Evolutionary conservation across 2,888 invertebrate genomes (phyloP).

Genomic region (Diplolepis rosae): DNA sequence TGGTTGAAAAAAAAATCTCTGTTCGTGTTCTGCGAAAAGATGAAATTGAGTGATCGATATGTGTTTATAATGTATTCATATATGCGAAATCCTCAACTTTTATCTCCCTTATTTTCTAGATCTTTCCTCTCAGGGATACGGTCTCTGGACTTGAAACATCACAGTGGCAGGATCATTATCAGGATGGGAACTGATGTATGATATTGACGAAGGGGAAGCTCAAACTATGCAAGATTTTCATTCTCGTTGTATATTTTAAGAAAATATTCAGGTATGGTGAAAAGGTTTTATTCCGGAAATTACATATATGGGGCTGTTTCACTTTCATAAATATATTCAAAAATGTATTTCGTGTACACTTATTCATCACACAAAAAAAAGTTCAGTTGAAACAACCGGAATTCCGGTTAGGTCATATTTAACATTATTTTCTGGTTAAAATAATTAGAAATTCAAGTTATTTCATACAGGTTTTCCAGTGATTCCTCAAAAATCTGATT

Average conservation of each 20-base stretch:
- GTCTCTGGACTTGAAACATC: background rate
- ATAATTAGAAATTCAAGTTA: too few species aligned
- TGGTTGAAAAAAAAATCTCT: background rate
- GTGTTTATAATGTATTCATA: constrained; percentile 16
- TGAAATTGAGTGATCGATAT: constrained; percentile 20
- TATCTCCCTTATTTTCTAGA: constrained; percentile 7
- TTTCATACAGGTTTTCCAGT: too few species aligned
- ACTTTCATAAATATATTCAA: too few species aligned
- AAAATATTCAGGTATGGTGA: background rate
- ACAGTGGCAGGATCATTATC: background rate
- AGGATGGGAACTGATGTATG: constrained; percentile 17
- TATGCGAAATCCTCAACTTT: constrained; percentile 14
- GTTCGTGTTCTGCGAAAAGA: background rate
- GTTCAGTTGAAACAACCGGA: too few species aligned
- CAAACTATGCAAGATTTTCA: background rate
- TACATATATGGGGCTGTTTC: background rate
- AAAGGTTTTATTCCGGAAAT: background rate
- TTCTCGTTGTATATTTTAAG: background rate
- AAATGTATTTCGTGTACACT: too few species aligned
- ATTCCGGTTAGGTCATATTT: too few species aligned
- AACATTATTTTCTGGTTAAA: too few species aligned
- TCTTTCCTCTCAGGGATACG: background rate
- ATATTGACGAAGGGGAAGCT: constrained; percentile 15
- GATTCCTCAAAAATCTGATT: too few species aligned
- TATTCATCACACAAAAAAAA: too few species aligned